These are phyloP conservation scores for Myzus persicae DNA, from an alignment of 1,140 invertebrate species.

Conservation along the genomic window DNA sequence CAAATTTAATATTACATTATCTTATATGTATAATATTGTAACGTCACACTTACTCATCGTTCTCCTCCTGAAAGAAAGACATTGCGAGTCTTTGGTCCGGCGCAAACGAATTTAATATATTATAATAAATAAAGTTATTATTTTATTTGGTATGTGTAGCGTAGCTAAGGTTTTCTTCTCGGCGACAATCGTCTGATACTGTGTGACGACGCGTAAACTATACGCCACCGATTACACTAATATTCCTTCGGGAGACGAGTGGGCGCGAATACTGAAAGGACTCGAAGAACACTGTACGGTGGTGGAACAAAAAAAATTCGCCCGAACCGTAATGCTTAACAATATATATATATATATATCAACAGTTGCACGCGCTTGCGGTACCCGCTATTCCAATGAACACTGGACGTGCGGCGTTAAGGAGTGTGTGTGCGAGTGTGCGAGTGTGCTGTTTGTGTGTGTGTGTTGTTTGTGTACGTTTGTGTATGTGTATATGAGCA, in stretches of 20 bases:
- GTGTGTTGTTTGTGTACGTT: neutral
- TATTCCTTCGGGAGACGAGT: neutral
- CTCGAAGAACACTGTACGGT: neutral
- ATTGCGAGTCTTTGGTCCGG: neutral
- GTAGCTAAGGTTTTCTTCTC: neutral
- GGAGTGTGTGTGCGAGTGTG: neutral
- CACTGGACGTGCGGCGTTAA: neutral
- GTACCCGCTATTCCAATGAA: neutral
- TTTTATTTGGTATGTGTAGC: neutral
- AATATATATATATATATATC: neutral
- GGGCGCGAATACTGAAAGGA: neutral
- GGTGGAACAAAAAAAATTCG: neutral
- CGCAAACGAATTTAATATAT: neutral
- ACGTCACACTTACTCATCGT: neutral
- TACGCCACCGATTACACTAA: neutral
- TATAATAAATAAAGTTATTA: neutral
- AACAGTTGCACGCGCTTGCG: constrained; percentile 32
- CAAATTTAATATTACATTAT: neutral
- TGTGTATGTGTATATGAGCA: neutral
- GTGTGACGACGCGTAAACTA: neutral
- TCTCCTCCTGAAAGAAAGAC: constrained; percentile 44
- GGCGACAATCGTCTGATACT: neutral
- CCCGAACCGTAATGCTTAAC: neutral
- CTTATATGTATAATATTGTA: neutral
- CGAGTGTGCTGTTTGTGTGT: neutral